Evolutionary conservation across 2,113 vertebrate species (phyloP).

Genomic region (Corythoichthys haematopterus): DNA sequence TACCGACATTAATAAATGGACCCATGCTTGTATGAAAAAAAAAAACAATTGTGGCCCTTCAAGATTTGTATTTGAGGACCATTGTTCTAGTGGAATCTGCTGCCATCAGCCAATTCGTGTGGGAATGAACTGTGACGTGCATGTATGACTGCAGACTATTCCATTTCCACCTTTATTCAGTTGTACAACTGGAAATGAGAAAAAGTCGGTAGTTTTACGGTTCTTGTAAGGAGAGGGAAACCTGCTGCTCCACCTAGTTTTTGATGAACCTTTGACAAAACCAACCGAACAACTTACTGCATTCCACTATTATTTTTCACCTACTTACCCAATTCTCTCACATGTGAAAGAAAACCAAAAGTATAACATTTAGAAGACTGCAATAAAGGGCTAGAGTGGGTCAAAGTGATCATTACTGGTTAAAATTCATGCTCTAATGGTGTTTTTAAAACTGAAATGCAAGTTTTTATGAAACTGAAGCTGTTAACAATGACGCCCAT

Average conservation of each 20-base stretch:
- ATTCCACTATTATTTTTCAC: neutral
- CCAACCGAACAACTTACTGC: neutral
- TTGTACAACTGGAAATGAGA: neutral
- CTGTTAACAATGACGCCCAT: neutral
- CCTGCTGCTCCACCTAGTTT: neutral
- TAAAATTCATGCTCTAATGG: too few relatives aligned
- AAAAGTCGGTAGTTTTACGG: too few relatives aligned
- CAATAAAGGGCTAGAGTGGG: neutral
- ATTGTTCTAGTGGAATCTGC: constrained; percentile 50
- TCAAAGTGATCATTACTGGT: too few relatives aligned
- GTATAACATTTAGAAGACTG: neutral
- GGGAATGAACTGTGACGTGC: constrained; percentile 20
- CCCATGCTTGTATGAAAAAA: too few relatives aligned
- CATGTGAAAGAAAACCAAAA: neutral
- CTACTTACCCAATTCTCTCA: neutral
- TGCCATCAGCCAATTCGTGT: constrained; percentile 37
- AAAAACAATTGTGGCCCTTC: too few relatives aligned
- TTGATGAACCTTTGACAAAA: neutral
- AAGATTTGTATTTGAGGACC: too few relatives aligned
- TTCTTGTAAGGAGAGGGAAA: neutral
- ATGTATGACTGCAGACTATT: constrained; percentile 26
- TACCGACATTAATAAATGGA: too few relatives aligned
- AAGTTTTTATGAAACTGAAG: neutral
- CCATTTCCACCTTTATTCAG: constrained; percentile 5
- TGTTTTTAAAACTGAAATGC: neutral